phyloP scores from a whole-genome alignment of 1,140 invertebrate genomes.

The Nylanderia fulva region DNA sequence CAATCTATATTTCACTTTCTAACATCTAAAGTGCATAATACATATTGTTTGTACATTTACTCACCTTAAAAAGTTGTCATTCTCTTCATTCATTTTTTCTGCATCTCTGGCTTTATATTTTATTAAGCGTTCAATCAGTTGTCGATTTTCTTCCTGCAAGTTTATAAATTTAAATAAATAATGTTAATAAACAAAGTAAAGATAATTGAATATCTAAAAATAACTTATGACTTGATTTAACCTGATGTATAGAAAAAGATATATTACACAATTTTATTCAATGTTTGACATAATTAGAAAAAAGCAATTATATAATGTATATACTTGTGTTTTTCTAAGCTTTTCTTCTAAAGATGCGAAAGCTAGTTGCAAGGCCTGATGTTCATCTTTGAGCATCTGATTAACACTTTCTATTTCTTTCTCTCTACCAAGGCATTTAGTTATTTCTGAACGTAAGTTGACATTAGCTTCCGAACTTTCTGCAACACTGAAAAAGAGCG shows the following conservation, averaged over 20 bases:
- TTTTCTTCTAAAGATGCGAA: constrained; percentile 96
- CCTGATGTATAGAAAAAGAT: neutral
- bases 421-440: constrained; percentile 88
- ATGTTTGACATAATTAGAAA: constrained; percentile 16
- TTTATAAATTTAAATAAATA: constrained; percentile 34
- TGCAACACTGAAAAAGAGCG: constrained; percentile 88
- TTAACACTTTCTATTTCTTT: constrained; percentile 92
- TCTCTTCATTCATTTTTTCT: constrained; percentile 97
- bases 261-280: neutral
- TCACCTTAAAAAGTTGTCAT: constrained; percentile 96
- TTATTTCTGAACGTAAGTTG: constrained; percentile 89
- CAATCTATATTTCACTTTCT: neutral
- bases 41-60: constrained; percentile 65
- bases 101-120: constrained; percentile 97
- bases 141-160: constrained; percentile 95
- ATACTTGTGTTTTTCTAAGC: constrained; percentile 92
- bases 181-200: neutral
- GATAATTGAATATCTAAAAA: neutral
- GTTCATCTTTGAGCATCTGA: constrained; percentile 96
- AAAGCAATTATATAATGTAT: neutral
- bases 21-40: neutral
- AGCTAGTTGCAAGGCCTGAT: constrained; percentile 96
- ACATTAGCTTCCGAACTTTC: constrained; percentile 90
- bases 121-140: constrained; percentile 95
- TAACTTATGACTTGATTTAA: neutral